phyloP scores from a whole-genome alignment of 2,113 vertebrate genomes.

The Phocoena phocoena region DNA sequence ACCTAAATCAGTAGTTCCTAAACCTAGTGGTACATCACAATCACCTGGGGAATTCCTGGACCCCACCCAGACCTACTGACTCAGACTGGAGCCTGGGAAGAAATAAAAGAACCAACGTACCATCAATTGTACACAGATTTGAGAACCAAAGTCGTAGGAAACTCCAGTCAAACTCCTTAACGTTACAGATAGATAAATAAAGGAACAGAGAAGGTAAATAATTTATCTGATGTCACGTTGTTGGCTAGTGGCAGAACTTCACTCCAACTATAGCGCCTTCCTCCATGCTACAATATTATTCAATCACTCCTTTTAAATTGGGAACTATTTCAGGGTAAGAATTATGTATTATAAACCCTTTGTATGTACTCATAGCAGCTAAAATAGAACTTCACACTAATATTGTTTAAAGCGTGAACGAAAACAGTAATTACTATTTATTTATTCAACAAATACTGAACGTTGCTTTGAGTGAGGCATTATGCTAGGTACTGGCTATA shows the following conservation, averaged over 20 bases:
- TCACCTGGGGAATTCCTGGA: not conserved
- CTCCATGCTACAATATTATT: not conserved
- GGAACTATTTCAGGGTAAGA: not conserved
- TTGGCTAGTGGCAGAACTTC: not conserved
- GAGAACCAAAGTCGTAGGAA: not conserved
- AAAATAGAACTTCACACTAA: not conserved
- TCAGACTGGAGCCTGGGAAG: not conserved
- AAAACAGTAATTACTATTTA: slow-evolving; percentile 7
- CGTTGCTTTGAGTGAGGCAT: not conserved
- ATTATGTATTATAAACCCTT: not conserved
- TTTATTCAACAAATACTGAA: slow-evolving; percentile 9
- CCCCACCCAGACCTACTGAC: not conserved
- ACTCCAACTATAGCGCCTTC: not conserved
- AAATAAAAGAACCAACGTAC: not conserved
- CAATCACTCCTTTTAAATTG: slow-evolving; percentile 5
- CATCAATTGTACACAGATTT: not conserved
- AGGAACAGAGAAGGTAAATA: not conserved
- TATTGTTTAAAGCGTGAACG: not conserved
- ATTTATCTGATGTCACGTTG: not conserved
- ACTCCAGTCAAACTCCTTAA: not conserved
- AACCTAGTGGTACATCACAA: not conserved
- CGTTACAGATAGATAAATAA: not conserved
- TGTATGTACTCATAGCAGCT: not conserved
- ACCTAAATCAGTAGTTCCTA: not conserved
- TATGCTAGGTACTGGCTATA: not conserved